Evolutionary conservation across 2,797 vertebrate species (phyloP).

Genomic region (Sorex maritimensis): DNA sequence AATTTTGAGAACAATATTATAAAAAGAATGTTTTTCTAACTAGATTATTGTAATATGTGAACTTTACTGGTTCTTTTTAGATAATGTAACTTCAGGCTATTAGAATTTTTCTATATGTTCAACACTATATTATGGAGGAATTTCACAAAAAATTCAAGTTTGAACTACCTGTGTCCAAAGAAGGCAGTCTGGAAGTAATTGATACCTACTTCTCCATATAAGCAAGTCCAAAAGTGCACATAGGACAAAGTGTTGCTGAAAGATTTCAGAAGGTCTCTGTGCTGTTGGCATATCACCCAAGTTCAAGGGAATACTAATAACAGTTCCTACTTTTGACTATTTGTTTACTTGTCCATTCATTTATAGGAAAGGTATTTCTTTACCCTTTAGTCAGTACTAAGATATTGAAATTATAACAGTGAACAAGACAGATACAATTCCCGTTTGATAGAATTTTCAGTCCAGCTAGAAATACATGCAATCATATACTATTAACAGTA

Average conservation of each 20-base stretch:
- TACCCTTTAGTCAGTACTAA: not conserved
- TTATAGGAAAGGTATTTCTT: not conserved
- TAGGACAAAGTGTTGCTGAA: not conserved
- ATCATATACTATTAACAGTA: not conserved
- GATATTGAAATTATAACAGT: not conserved
- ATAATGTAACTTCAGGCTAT: conserved; percentile 27
- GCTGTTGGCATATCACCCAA: not conserved
- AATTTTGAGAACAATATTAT: conserved; percentile 73
- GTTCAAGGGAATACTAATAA: not conserved
- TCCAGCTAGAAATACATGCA: not conserved
- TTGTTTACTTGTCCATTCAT: conserved; percentile 22
- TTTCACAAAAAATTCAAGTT: conserved; percentile 42
- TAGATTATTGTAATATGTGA: conserved; percentile 73
- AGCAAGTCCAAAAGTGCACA: not conserved
- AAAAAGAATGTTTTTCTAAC: conserved; percentile 71
- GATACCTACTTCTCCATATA: not conserved
- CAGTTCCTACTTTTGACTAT: not conserved
- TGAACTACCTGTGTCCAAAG: not conserved
- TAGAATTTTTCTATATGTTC: conserved; percentile 36
- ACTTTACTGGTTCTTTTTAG: conserved; percentile 49
- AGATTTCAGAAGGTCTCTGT: not conserved
- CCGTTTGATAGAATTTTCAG: not conserved
- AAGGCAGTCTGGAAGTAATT: not conserved
- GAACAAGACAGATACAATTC: not conserved
- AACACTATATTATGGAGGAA: conserved; percentile 21